Percentiles rank a stretch among this genome's conserved stretches.
These are phyloP conservation scores for Liposcelis brunnea DNA, from an alignment of 2,888 invertebrate species.

Conservation along the genomic window DNA sequence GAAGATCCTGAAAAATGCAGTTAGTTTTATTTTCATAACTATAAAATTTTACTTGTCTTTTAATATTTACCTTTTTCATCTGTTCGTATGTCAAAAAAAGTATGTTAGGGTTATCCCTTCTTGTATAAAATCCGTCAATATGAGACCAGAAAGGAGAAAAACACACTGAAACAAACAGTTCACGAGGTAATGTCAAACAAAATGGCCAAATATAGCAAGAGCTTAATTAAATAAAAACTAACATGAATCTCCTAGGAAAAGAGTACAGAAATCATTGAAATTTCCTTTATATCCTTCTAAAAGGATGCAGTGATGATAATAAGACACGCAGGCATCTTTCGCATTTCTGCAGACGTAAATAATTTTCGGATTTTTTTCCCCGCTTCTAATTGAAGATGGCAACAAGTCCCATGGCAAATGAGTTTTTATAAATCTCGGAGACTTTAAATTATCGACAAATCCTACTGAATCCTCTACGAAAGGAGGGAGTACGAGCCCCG, in stretches of 20 bases:
- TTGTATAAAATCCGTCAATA: neutral
- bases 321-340: constrained; percentile 52
- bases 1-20: constrained; percentile 25
- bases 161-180: neutral
- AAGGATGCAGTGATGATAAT: constrained; percentile 46
- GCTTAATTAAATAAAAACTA: too few relatives aligned
- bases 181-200: too few relatives aligned
- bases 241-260: constrained; percentile 34
- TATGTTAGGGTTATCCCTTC: neutral
- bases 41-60: neutral
- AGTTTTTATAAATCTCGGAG: constrained; percentile 43
- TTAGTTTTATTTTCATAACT: neutral
- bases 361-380: constrained; percentile 23
- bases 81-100: constrained; percentile 4
- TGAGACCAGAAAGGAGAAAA: constrained; percentile 6
- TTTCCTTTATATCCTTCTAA: constrained; percentile 34
- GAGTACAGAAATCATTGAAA: constrained; percentile 39
- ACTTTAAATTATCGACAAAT: constrained; percentile 26
- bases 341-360: constrained; percentile 55
- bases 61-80: neutral
- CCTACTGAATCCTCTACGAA: constrained; percentile 20
- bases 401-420: constrained; percentile 42
- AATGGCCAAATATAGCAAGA: too few relatives aligned
- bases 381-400: constrained; percentile 23
- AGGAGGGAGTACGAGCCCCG: constrained; percentile 20